Base-by-base conservation (phyloP, 2,797 vertebrate genomes). In the Graptemys geographica region DNA sequence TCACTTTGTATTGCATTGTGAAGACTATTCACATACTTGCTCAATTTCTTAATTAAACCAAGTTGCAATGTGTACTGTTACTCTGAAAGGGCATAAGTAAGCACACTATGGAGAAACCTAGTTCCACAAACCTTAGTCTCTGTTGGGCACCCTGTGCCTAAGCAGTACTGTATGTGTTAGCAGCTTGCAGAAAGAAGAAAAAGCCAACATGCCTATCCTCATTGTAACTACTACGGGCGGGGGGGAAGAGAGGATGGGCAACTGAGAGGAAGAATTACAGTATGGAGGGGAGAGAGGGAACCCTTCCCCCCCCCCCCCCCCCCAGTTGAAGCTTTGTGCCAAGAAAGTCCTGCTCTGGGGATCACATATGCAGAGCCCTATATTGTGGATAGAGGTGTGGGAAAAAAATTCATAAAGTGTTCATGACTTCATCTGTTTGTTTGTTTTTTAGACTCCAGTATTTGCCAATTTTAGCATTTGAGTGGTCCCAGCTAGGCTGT, bases 61-160 rank as follows among this genome's bases (percentile, higher is more conserved):
- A 1, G 0, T 82, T 37, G 86, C 37, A 87, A 0, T 3, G 6
- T 0, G 0, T 0, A 0, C 7, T 79, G 27, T 76, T 91, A 72
- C 86, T 79, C 56, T 1, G 0, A 51, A 90, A 87, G 53, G 62
- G 69, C 56, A 0, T 0, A 74, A 83, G 55, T 31, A 3, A 80
- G 65, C 79, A 1, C 15, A 21, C 82, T 27, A 49, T 51, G 81
- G 76, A 80, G 90, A 27, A 19, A 79, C 8, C 3, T 47, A 15
- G 37, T 10, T 4, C 57, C 81, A 83, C 18, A 18, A 53, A 52
- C 81, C 55, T 27, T 49, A 41, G 37, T 87, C 83, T 19, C 15
- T 84, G 72, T 19, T 0, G 16, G 16, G 7, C 82, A 79, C n/a
- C 49, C 37, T 0, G 0, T 86, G 87, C 55, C n/a, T 44, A 28